Conservation (phyloP, 1,140 invertebrate genomes). For the fruit fly (Drosophila melanogaster) region Release_6_plus_ISO1_MT NC_004354.4:16585001-16585500, state of each 20-base stretch:
- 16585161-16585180: constrained; percentile 26
- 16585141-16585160: constrained; percentile 13
- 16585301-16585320: neutral
- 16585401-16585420: constrained; percentile 34
- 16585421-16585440: constrained; percentile 45
- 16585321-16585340: neutral
- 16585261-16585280: neutral
- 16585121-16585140: constrained; percentile 26
- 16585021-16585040: constrained; percentile 1
- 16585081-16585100: constrained; percentile 6
- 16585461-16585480: constrained; percentile 42
- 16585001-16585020: neutral
- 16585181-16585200: constrained; percentile 4
- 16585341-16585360: neutral
- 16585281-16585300: neutral
- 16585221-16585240: neutral
- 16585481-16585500: constrained; percentile 25
- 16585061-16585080: neutral
- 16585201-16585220: constrained; percentile 2
- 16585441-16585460: constrained; percentile 44
- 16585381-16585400: constrained; percentile 39
- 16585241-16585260: neutral
- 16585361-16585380: constrained; percentile 9
- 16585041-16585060: neutral
- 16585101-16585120: constrained; percentile 3